Percentiles rank a stretch among this genome's conserved stretches.
These are phyloP conservation scores for Eupithecia subumbrata DNA, from an alignment of 2,888 invertebrate genomes.

Conservation along the genomic window DNA sequence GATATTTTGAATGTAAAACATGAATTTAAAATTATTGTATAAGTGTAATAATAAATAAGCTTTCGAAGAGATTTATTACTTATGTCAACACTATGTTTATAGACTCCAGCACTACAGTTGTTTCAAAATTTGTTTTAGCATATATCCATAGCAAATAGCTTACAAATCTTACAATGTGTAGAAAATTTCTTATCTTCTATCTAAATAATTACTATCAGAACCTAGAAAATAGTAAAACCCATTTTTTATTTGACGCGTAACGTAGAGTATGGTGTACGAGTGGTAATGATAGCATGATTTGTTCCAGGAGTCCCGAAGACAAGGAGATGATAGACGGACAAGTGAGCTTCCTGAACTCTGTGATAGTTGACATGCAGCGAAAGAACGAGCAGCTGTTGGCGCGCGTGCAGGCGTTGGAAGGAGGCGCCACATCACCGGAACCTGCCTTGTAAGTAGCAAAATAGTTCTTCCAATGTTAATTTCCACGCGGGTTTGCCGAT, in stretches of 20 bases:
- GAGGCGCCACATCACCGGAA: slow-evolving; percentile 75
- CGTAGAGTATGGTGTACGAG: neutral
- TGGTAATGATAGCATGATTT: neutral
- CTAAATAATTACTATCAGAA: neutral
- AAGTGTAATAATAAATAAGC: no score
- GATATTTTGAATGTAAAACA: no score
- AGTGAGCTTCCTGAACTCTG: slow-evolving; percentile 96
- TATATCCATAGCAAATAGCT: neutral
- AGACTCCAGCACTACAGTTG: neutral
- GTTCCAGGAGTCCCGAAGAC: slow-evolving; percentile 79
- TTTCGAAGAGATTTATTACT: neutral
- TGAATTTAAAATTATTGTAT: no score
- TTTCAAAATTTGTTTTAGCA: neutral
- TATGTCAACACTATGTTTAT: neutral
- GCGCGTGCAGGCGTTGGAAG: slow-evolving; percentile 91
- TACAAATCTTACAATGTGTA: no score
- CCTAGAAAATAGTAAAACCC: neutral
- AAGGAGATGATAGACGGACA: slow-evolving; percentile 87
- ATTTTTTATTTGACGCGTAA: neutral
- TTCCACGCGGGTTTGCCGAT: neutral
- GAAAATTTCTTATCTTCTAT: neutral
- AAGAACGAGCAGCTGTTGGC: slow-evolving; percentile 94
- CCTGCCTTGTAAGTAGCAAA: slow-evolving; percentile 61
- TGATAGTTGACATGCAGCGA: slow-evolving; percentile 97
- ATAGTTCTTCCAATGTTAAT: neutral